Evolutionary conservation across 2,113 vertebrate genomes (phyloP).

Genomic region (Axis porcinus): DNA sequence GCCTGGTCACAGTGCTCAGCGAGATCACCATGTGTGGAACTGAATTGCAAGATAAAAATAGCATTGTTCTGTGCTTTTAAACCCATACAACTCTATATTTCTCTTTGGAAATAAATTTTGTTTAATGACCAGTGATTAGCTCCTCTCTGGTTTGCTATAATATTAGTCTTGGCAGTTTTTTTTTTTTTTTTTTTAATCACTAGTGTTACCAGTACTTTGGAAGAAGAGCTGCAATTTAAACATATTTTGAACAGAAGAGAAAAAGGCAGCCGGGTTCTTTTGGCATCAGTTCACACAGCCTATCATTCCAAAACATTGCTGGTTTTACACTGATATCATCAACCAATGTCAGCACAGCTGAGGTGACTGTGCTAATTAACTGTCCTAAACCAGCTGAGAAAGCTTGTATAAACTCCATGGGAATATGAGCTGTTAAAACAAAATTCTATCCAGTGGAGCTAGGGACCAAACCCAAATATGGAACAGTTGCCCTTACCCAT

Average conservation of each 20-base stretch:
- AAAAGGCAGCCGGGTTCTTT: conserved; percentile 32
- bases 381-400: conserved; percentile 58
- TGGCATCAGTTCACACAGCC: conserved; percentile 48
- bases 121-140: conserved; percentile 49
- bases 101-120: conserved; percentile 58
- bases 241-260: conserved; percentile 57
- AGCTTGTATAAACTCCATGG: conserved; percentile 44
- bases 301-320: conserved; percentile 62
- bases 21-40: conserved; percentile 59
- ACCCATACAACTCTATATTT: conserved; percentile 34
- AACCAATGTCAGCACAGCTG: conserved; percentile 55
- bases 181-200: conserved; percentile 23
- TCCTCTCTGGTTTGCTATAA: conserved; percentile 48
- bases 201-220: conserved; percentile 57
- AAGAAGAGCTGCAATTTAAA: conserved; percentile 59
- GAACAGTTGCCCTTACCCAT: conserved; percentile 7
- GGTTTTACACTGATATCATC: conserved; percentile 38
- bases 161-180: neutral
- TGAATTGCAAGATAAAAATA: conserved; percentile 61
- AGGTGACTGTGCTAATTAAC: conserved; percentile 67
- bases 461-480: neutral
- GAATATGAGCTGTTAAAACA: conserved; percentile 41
- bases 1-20: conserved; percentile 61
- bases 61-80: conserved; percentile 50
- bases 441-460: conserved; percentile 25